Evolutionary conservation across 2,888 invertebrate species (phyloP), one percentile per base, ranked within the genome.

Genomic region (Pammene aurita): DNA sequence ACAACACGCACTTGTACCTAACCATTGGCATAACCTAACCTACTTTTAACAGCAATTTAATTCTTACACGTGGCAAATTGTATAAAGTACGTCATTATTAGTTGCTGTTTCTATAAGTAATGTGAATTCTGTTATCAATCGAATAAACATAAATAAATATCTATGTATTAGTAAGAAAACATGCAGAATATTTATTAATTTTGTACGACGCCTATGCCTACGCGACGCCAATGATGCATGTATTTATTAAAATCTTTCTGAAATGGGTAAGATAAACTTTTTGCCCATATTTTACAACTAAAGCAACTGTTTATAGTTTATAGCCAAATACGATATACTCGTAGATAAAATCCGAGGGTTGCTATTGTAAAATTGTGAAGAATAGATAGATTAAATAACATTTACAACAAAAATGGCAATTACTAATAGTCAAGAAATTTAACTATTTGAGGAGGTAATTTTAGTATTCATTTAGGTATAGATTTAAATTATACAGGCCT

Each of bases 401-500:
- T 26, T 26, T 26, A 4, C 4, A 26, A 26, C 26, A 57, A 55
- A 55, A 67, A 48, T 35, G 14, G 42, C 10, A 56, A 62, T 62
- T 34, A 50, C 50, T n/a, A n/a, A 57, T 67, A n/a, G 56, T 42
- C 50, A 62, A 56, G 18, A 38, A 16, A 55, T 34, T 14, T 16
- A 35, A 14, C 38, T 9, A 1, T 2, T 38, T 38, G 6, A 38
- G 38, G 52, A 34, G 13, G n/a, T 34, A n/a, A 13, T 13, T 52
- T 34, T 52, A 2, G 26, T 18, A 2, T 18, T 52, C 11, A 55
- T 5, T 55, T 35, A 38, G 26, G 54, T 35, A 4, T 14, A 7
- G n/a, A 35, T 9, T 55, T 35, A 14, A 35, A 35, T 54, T 35
- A 54, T 4, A n/a, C 14, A 35, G 35, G n/a, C n/a, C 35, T 7